Base-by-base conservation (phyloP, 2,888 invertebrate genomes). In the Zelleria hepariella region DNA sequence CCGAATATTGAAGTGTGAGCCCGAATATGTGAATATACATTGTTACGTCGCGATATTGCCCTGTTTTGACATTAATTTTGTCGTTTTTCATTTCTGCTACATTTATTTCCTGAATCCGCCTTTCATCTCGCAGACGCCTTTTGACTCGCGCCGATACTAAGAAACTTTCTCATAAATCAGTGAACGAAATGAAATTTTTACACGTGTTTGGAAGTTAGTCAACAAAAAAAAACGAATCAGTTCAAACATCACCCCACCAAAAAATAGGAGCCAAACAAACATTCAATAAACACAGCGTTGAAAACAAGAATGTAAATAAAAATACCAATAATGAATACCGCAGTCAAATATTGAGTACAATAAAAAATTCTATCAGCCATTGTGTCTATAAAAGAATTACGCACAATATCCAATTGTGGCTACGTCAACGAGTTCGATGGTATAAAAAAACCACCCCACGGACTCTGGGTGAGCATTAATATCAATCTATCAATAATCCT, bases 401-500 rank as follows among this genome's bases (percentile, higher is more conserved):
- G 65, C 67, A 83, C 80, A 83, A 81, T 77, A 80, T 75, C 72
- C 78, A 80, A 86, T 86, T 87, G 86, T 83, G 84, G 86, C 76
- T 64, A 66, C 77, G 76, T 79, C 82, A 79, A 80, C 78, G 73
- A 78, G 72, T 67, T 73, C 63, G 71, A 70, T 78, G 72, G 78
- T 15, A 42, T 15, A 83, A 83, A 82, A 81, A 81, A 71, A 69
- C 67, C 70, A 75, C 82, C 86, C 87, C 86, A 77, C 81, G 77
- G 69, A 70, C 67, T 67, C 67, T 55, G 66, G 60, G 62, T 55
- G 52, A 66, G 71, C 78, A 84, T 86, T 82, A 83, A 84, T 85
- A 84, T 81, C 85, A 84, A 86, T 86, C 82, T 85, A 86, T 86
- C 87, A 87, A 87, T 88, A 85, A 76, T 77, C 72, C 73, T 78